Evolutionary conservation across 2,888 invertebrate species (phyloP).

Genomic region (Dermolepida albohirtum): DNA sequence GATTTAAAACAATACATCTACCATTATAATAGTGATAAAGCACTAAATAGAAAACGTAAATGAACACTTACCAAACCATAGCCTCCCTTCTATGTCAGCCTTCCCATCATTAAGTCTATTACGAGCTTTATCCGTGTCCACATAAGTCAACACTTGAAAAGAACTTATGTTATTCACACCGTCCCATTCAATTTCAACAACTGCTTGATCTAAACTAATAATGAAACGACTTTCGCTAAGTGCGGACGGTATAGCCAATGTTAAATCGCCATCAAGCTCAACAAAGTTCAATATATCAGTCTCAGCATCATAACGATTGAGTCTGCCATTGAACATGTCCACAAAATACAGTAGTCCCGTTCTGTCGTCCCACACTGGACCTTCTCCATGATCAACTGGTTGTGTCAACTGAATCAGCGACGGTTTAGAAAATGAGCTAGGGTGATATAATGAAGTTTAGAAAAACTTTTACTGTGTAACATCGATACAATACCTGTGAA

Average conservation of each 20-base stretch:
- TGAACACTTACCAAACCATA: constrained; percentile 71
- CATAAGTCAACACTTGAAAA: constrained; percentile 57
- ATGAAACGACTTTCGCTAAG: constrained; percentile 61
- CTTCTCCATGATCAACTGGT: constrained; percentile 64
- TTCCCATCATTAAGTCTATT: constrained; percentile 73
- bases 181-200: constrained; percentile 68
- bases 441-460: neutral
- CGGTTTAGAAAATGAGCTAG: neutral
- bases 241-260: constrained; percentile 65
- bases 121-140: constrained; percentile 64
- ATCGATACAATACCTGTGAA: neutral
- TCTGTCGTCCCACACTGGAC: constrained; percentile 67
- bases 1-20: too few relatives aligned
- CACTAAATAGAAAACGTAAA: too few relatives aligned
- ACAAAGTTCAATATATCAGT: constrained; percentile 52
- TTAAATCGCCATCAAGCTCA: constrained; percentile 56
- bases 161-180: constrained; percentile 52
- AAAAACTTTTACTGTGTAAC: neutral
- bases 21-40: too few relatives aligned
- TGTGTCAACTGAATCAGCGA: constrained; percentile 49
- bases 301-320: constrained; percentile 62
- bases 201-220: constrained; percentile 62
- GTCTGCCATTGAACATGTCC: constrained; percentile 63
- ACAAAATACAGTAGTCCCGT: constrained; percentile 66
- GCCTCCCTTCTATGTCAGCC: constrained; percentile 68